Evolutionary conservation across 2,888 invertebrate genomes (phyloP), one percentile per base, ranked within the genome.

Genomic region (Taphrorychus bicolor): DNA sequence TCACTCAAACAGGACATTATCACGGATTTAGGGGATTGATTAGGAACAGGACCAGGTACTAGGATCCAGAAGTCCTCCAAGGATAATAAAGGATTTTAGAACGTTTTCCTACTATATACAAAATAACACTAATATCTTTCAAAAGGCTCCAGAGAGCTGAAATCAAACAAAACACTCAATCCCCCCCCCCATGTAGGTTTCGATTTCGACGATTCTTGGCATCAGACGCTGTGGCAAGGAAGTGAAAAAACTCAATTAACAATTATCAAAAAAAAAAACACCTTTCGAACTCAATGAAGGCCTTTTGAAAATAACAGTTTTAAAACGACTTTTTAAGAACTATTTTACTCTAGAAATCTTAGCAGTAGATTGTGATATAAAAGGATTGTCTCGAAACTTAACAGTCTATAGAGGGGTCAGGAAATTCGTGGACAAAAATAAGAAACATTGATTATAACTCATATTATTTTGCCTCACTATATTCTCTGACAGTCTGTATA

Each of bases 1-100:
- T 66, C 73, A 75, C n/a, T n/a, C n/a, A 71, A 73, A 59, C 49
- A 69, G 72, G 73, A 66, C 69, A 74, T 61, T 70, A 76, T 75
- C 70, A 72, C 74, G 74, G 75, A 74, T 69, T 66, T 49, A 57
- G 18, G 57, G 68, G 71, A 70, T 70, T 24, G 45, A 51, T 23
- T 66, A 67, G 73, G 72, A 73, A 71, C 59, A 69, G 77, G 77
- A 76, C 75, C 73, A 76, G 79, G 78, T 76, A 67, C 75, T 24
- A 79, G 78, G 79, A 77, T 75, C 75, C 82, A 82, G 82, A 82
- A 82, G 82, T 80, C 82, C 81, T 81, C 82, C 75, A 72, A 77
- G 78, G 78, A 78, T 75, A n/a, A n/a, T n/a, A 71, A 71, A 75
- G 74, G 75, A 73, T 73, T 70, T 68, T 60, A 72, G 67, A 72